These are phyloP conservation scores for Teinopalpus imperialis DNA, from an alignment of 2,888 invertebrate species.

Conservation along the genomic window DNA sequence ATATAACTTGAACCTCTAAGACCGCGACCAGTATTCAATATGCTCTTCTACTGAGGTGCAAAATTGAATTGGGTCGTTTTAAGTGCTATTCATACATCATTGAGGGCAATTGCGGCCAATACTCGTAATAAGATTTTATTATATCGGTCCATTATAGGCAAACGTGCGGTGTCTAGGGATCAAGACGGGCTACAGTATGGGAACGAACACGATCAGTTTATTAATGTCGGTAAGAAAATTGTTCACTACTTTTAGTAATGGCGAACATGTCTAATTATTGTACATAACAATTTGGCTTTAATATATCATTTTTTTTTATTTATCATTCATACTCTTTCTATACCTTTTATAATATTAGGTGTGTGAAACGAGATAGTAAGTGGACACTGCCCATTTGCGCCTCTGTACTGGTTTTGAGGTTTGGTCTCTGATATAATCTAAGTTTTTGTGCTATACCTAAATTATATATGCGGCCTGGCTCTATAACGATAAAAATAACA, in stretches of 20 bases:
- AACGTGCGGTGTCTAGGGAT: constrained; percentile 68
- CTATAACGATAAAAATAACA: too few species aligned
- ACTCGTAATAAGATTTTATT: constrained; percentile 73
- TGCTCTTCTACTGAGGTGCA: constrained; percentile 37
- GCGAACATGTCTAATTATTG: constrained; percentile 18
- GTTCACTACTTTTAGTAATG: constrained; percentile 24
- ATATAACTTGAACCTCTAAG: too few species aligned
- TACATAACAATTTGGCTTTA: constrained; percentile 13
- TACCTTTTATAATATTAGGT: too few species aligned
- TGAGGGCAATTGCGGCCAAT: constrained; percentile 57
- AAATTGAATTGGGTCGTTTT: constrained; percentile 58
- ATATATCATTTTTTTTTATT: constrained; percentile 29
- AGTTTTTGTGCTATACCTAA: too few species aligned
- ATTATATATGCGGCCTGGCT: too few species aligned
- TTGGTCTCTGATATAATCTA: too few species aligned
- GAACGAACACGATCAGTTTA: constrained; percentile 40
- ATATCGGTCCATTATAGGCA: constrained; percentile 66
- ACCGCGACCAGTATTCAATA: constrained; percentile 2
- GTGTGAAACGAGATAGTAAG: too few species aligned
- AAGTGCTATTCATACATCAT: constrained; percentile 60
- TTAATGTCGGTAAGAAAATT: constrained; percentile 40
- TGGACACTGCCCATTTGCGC: too few species aligned
- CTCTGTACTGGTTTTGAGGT: too few species aligned
- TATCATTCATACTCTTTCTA: too few species aligned
- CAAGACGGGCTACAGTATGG: constrained; percentile 57